phyloP scores from a whole-genome alignment of 2,797 vertebrate genomes.

The Otus scops region DNA sequence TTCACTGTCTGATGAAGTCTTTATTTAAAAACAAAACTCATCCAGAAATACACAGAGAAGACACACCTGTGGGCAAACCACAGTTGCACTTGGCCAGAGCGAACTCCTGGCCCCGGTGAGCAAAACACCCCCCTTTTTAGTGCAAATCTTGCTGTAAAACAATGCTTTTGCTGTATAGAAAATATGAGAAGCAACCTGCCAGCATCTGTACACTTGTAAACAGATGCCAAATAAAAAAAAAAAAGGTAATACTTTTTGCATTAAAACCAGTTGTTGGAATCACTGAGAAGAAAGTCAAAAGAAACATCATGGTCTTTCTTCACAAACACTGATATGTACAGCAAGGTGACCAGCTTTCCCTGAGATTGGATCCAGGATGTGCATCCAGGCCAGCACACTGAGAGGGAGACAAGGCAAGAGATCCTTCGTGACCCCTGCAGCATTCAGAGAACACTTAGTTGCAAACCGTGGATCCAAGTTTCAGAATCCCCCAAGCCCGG shows the following conservation, averaged over 20 bases:
- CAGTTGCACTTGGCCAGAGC: not conserved
- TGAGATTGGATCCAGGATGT: conserved; percentile 61
- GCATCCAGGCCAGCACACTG: conserved; percentile 40
- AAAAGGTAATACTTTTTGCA: not conserved
- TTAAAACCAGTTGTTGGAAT: not conserved
- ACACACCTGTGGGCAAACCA: conserved; percentile 14
- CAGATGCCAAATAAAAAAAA: not conserved
- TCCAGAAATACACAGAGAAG: conserved; percentile 41
- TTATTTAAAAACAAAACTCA: conserved; percentile 62
- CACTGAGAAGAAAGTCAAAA: conserved; percentile 43
- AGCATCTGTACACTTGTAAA: not conserved
- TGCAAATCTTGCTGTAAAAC: conserved; percentile 24
- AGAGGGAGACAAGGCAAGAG: conserved; percentile 43
- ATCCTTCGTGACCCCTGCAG: conserved; percentile 49
- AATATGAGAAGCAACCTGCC: not conserved
- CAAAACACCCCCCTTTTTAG: not conserved
- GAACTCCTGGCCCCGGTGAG: not conserved
- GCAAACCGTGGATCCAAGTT: conserved; percentile 54
- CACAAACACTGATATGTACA: conserved; percentile 53
- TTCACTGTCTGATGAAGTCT: conserved; percentile 61
- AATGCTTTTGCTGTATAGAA: conserved; percentile 27
- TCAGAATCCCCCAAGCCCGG: not conserved
- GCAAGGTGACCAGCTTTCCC: conserved; percentile 57
- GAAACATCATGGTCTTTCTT: conserved; percentile 37
- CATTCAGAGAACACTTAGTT: conserved; percentile 57